These are phyloP conservation scores for Cartodere bifasciata DNA, from an alignment of 2,888 invertebrate species.

Conservation along the genomic window DNA sequence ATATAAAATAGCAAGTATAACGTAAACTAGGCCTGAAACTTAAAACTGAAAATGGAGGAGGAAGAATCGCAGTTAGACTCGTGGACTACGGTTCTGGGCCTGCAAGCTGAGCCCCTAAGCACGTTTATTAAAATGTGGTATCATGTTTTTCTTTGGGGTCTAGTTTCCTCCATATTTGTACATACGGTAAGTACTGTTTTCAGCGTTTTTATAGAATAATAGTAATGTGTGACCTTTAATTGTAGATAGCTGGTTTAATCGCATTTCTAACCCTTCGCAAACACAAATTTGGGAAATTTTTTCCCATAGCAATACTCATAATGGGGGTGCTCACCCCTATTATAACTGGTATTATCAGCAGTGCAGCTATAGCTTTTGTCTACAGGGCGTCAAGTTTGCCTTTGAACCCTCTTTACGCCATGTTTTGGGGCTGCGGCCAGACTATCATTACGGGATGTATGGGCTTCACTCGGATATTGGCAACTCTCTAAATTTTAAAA, in stretches of 20 bases:
- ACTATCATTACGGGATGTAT: conserved; percentile 80
- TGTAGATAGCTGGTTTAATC: conserved; percentile 69
- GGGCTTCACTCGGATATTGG: conserved; percentile 85
- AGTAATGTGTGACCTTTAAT: conserved; percentile 12
- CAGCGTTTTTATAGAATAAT: background rate
- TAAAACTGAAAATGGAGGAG: too few relatives aligned
- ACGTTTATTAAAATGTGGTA: conserved; percentile 92
- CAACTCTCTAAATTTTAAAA: conserved; percentile 56
- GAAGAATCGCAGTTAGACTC: conserved; percentile 27
- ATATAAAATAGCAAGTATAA: too few relatives aligned
- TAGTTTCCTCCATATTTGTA: conserved; percentile 87
- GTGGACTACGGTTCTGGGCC: conserved; percentile 29
- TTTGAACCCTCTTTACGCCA: conserved; percentile 84
- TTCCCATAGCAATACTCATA: conserved; percentile 73
- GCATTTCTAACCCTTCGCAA: conserved; percentile 85
- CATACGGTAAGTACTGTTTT: conserved; percentile 46
- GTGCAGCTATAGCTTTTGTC: conserved; percentile 88
- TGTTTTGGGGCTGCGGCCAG: conserved; percentile 92
- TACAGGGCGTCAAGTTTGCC: conserved; percentile 80
- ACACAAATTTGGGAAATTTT: conserved; percentile 91
- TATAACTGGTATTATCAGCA: conserved; percentile 77
- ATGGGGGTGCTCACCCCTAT: conserved; percentile 85
- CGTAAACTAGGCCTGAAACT: too few relatives aligned
- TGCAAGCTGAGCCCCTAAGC: conserved; percentile 39
- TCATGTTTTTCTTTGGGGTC: conserved; percentile 89